Conservation (phyloP, 2,113 vertebrate species). For the Oxyruncus cristatus region DNA sequence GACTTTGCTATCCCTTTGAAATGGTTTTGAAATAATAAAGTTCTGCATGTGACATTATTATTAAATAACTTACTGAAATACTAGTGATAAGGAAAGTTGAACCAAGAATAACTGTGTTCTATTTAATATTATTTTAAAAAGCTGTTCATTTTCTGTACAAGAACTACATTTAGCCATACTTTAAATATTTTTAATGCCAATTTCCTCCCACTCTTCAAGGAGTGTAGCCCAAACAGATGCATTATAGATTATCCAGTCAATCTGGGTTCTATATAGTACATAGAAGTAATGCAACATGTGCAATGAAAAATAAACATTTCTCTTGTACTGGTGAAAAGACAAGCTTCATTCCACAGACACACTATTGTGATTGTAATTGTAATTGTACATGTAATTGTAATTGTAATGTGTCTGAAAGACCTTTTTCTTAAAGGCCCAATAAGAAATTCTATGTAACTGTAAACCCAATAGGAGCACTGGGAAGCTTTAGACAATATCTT, state of each 20-base stretch:
- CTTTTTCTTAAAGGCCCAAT: background rate
- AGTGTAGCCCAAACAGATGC: background rate
- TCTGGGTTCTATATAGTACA: background rate
- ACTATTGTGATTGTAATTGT: background rate
- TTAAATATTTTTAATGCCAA: background rate
- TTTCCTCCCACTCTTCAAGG: background rate
- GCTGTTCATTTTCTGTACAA: background rate
- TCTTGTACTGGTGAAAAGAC: background rate
- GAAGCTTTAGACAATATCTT: background rate
- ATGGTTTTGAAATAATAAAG: conserved; percentile 18
- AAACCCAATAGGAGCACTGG: background rate
- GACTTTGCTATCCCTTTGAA: conserved; percentile 2
- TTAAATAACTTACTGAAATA: background rate
- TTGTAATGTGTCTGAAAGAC: background rate
- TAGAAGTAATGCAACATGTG: background rate
- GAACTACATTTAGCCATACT: background rate
- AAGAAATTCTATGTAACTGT: background rate
- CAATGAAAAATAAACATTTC: background rate
- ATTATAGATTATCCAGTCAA: background rate
- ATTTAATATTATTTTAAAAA: background rate
- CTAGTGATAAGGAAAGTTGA: background rate
- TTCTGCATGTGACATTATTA: background rate
- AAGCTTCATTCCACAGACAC: background rate
- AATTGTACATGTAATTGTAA: background rate
- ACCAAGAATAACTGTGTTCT: background rate